Evolutionary conservation across 2,113 vertebrate species (phyloP).

Genomic region (Cyrtonyx montezumae): DNA sequence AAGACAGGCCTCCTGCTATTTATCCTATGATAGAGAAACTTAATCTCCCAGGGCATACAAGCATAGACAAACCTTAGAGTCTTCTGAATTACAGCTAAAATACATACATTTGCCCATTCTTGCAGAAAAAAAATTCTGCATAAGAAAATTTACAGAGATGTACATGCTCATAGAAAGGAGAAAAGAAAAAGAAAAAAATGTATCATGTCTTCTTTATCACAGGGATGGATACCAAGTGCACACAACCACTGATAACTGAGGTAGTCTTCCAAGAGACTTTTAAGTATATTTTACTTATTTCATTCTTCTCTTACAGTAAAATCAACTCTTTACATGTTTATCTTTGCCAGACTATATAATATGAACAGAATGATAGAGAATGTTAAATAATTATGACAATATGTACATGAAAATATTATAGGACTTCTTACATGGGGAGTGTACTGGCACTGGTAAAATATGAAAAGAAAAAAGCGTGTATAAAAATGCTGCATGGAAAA

Average conservation of each 20-base stretch:
- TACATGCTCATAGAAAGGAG: neutral
- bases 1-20: neutral
- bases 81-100: neutral
- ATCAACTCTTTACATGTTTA: neutral
- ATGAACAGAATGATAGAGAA: neutral
- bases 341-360: neutral
- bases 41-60: neutral
- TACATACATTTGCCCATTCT: neutral
- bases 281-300: neutral
- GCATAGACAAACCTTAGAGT: neutral
- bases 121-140: neutral
- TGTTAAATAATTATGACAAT: neutral
- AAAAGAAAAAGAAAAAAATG: neutral
- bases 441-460: neutral
- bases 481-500: conserved; percentile 34
- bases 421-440: neutral
- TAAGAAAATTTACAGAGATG: neutral
- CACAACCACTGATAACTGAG: neutral
- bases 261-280: neutral
- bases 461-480: neutral
- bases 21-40: neutral
- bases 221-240: neutral
- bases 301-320: neutral
- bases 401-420: neutral
- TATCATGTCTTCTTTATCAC: neutral